Base-by-base conservation (phyloP, 2,888 invertebrate genomes). In the Nezara viridula region DNA sequence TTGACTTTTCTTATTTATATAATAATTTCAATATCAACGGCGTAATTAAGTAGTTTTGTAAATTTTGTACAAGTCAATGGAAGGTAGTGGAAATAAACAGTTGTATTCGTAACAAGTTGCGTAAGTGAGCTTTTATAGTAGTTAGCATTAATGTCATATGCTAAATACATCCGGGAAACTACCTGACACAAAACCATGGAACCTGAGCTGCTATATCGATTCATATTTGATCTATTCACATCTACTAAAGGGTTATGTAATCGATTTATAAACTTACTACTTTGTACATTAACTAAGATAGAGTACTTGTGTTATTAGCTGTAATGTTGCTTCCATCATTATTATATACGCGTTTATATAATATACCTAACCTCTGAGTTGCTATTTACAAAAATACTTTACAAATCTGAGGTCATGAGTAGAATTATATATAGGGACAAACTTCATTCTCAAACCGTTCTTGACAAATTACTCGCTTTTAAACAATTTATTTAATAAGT, bases 91-190 rank as follows among this genome's bases (percentile, higher is more conserved):
- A 37, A 14, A 21, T 27, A 12, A 37, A 16, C 66, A 37, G 32
- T 73, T 37, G 32, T 73, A 19, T 73, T 37, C 24, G 27, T 5
- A 37, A 73, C 66, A 32, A 73, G 66, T 73, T 73, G 66, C 66
- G 19, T 73, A 73, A 73, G 27, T 16, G 14, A 4, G 66, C 37
- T 73, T 9, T 27, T 37, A 73, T 37, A 37, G 66, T 73, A 73
- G 66, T 73, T 73, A 14, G 32, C 32, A 37, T 19, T 73, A 73
- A 73, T 73, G 66, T 32, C 32, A 73, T 37, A 73, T 73, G 66
- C 66, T 73, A 73, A 73, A 37, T 37, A 73, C 66, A 73, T 73
- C 66, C 66, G 66, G 66, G 66, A 73, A 32, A 73, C 19, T 37
- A 32, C 2, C 44, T 44, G 10, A 44, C 66, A 73, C 32, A 73